These are phyloP conservation scores for Crocodylus rhombifer DNA, from an alignment of 2,797 vertebrate species.

Conservation along the genomic window DNA sequence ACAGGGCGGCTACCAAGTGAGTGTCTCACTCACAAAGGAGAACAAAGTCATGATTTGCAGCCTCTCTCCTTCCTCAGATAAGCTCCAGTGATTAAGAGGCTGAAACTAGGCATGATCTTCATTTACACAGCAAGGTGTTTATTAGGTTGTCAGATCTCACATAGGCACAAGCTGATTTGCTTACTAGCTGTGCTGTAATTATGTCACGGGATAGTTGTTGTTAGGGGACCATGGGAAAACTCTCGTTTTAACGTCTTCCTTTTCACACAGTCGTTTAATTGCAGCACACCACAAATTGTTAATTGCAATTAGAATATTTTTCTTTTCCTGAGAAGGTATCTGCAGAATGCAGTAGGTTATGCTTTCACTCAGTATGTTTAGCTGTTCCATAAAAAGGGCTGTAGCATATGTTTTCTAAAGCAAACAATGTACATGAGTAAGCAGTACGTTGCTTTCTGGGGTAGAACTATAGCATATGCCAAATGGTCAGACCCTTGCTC, in stretches of 20 bases:
- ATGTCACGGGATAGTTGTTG: constrained; percentile 58
- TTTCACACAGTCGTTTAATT: constrained; percentile 70
- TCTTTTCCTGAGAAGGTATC: constrained; percentile 23
- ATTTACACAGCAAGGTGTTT: constrained; percentile 73
- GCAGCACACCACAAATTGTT: constrained; percentile 40
- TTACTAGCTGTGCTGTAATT: constrained; percentile 64
- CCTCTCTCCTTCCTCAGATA: constrained; percentile 37
- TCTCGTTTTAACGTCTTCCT: constrained; percentile 57
- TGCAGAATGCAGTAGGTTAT: neutral
- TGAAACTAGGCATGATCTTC: constrained; percentile 64
- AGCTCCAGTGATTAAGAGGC: constrained; percentile 61
- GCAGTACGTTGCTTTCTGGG: neutral
- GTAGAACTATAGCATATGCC: neutral
- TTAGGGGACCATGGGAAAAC: constrained; percentile 18
- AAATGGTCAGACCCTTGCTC: neutral
- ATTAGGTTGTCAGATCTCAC: constrained; percentile 72
- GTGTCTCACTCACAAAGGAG: neutral
- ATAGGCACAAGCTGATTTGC: constrained; percentile 63
- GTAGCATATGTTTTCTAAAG: neutral
- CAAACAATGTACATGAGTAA: neutral
- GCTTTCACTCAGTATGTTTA: neutral
- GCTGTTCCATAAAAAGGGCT: neutral
- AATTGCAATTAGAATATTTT: constrained; percentile 53
- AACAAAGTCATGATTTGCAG: constrained; percentile 8
- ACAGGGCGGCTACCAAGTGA: neutral